Evolutionary conservation across 1,140 invertebrate genomes (phyloP), one percentile per base, ranked within the genome.

Genomic region (Charaxes varanes): DNA sequence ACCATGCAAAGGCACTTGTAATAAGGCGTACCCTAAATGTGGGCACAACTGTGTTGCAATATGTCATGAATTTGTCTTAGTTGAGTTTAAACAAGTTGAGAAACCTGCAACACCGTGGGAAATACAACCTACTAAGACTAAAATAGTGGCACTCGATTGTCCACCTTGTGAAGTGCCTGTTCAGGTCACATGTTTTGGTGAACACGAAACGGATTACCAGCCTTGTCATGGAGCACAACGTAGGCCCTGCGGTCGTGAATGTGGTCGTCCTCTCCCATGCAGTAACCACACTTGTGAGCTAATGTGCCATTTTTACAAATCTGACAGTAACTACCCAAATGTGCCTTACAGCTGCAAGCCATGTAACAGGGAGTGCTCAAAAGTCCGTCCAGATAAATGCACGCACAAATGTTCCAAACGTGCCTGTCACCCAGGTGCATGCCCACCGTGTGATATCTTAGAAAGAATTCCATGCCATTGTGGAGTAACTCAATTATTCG

Each of bases 1-100:
- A 4, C 88, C 91, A 0, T 98, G 96, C 70, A 85, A 83, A 19
- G 90, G 93, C 60, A 78, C 89, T 7, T 97, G 96, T 77, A 81
- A 78, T 0, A 71, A 85, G 18, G 37, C 41, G 12, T 89, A 92
- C 56, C 42, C 49, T 11, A 74, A 74, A 43, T 98, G 96, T 85
- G 82, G 82, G 0, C 96, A 98, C 74, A 64, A 74, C 0, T 98
- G 96, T 79, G 86, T 87, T 24, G 86, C 86, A 0, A 45, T 79
- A 10, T 98, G 97, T 77, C 97, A 98, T 77, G 89, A 91, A 16
- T 90, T 91, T 57, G 91, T 96, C 4, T 85, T 89, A 45, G 88
- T 92, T 2, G 88, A 90, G 51, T 84, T 90, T 7, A 82, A 78
- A 42, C 87, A 88, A 53, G 72, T 86, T 4, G 85, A 86, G 49